Percentiles rank a stretch among this genome's conserved stretches.
Evolutionary conservation across 2,113 vertebrate species (phyloP).

Genomic region (Rhombomys opimus): DNA sequence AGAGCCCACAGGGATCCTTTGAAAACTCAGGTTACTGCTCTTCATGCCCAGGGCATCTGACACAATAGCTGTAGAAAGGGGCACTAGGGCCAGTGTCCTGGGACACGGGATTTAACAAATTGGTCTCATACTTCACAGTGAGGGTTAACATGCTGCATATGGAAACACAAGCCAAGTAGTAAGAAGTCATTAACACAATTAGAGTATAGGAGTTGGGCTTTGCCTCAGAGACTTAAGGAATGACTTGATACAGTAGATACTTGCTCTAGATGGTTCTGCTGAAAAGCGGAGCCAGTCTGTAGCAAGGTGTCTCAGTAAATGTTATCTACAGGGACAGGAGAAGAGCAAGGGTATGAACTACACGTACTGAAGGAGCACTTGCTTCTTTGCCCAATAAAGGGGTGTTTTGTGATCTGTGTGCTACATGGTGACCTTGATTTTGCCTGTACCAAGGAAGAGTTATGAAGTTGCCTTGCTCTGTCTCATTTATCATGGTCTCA

Average conservation of each 20-base stretch:
- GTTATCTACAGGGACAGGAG: background rate
- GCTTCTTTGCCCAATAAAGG: background rate
- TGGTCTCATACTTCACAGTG: background rate
- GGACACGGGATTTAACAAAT: background rate
- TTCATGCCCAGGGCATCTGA: background rate
- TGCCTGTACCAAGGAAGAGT: conserved; percentile 53
- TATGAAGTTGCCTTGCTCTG: conserved; percentile 57
- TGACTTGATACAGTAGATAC: background rate
- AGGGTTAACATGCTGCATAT: background rate
- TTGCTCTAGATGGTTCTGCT: background rate
- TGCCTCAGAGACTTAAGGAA: background rate
- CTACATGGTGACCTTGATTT: conserved; percentile 34
- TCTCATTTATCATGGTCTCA: conserved; percentile 37
- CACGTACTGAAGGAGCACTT: background rate
- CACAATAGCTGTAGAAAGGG: background rate
- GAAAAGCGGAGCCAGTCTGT: background rate
- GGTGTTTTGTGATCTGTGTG: conserved; percentile 9
- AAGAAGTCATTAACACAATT: background rate
- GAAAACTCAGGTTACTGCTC: background rate
- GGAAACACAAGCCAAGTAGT: background rate
- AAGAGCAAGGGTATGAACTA: background rate
- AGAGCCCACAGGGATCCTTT: background rate
- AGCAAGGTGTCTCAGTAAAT: background rate
- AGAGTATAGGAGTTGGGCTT: background rate
- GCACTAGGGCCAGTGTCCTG: background rate